Evolutionary conservation across 1,140 invertebrate species (phyloP).

Genomic region (Brachionus calyciflorus): DNA sequence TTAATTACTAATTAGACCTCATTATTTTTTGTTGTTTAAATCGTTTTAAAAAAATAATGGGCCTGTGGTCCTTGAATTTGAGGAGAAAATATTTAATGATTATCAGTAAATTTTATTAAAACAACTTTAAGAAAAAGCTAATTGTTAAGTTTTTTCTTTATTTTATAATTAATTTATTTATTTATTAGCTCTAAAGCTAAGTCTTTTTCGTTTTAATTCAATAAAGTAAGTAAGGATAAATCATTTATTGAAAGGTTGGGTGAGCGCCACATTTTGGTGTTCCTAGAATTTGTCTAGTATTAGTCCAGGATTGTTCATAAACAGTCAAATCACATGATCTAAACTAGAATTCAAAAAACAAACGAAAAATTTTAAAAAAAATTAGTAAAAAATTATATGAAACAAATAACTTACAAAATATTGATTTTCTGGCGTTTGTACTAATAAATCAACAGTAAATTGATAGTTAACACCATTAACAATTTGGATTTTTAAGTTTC

Average conservation of each 20-base stretch:
- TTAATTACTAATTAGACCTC: no score
- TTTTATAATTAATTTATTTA: no score
- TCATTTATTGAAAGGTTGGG: constrained; percentile 10
- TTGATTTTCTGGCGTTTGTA: constrained; percentile 18
- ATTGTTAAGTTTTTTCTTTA: no score
- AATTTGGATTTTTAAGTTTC: constrained; percentile 25
- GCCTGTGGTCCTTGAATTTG: no score
- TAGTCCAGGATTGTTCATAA: constrained; percentile 34
- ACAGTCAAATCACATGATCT: constrained; percentile 33
- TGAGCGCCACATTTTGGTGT: constrained; percentile 5
- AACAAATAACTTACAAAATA: not conserved
- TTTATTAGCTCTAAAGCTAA: no score
- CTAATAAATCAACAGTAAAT: constrained; percentile 31
- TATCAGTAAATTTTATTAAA: no score
- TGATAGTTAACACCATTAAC: constrained; percentile 39
- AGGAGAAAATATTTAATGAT: no score
- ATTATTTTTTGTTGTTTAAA: no score
- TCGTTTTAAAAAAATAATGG: no score
- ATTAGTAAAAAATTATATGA: not conserved
- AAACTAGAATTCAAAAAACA: constrained; percentile 36
- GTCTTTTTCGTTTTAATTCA: no score
- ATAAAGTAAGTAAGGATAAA: no score
- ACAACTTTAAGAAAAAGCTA: no score
- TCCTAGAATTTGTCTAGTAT: constrained; percentile 5
- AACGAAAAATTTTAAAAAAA: not conserved